Base-by-base conservation (phyloP, 2,113 vertebrate species). In the Sinocyclocheilus grahami region DNA sequence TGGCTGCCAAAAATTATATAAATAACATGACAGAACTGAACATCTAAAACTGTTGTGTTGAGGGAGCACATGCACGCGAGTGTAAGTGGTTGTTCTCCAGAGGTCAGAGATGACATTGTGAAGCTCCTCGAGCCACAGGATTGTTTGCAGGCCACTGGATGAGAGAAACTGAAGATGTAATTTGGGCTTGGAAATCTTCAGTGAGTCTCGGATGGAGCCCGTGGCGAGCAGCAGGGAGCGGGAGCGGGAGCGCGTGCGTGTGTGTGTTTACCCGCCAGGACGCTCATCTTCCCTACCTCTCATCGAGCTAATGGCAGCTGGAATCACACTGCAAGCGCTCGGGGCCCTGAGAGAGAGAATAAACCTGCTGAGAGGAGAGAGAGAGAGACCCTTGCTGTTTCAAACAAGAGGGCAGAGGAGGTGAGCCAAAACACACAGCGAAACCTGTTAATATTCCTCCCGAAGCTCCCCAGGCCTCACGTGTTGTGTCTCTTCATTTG, bases 231-330 rank as follows among this genome's bases (percentile, higher is more conserved):
- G 86, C 78, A 27, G 90, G 85, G 60, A 46, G 85, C 77, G 90
- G 85, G 60, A 46, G 85, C 77, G 22, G 1, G 20, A 53, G 67
- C 13, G 55, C 1, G 46, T 10, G 42, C 2, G 1, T 67, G 48
- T 71, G 58, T 46, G 82, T 91, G 85, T 91, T 92, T 91, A 90
- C 76, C 81, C 91, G 72, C 84, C 88, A 89, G 89, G 22, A 60
- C 65, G 87, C 87, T 79, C 88, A 85, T 89, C 88, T 90, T 85
- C 83, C 77, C 78, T 81, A 42, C 86, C 58, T 27, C 77, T 90
- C 84, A 85, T 87, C 83, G 84, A 39, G 82, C 88, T 91, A 86
- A 90, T 69, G 82, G 20, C 30, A 79, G 82, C 85, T 89, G 74
- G 82, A 78, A 62, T 39, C 55, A 5, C 67, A 42, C 87, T 82